Evolutionary conservation across 2,888 invertebrate species (phyloP), one percentile per base, ranked within the genome.

Genomic region (Chorisops tibialis): DNA sequence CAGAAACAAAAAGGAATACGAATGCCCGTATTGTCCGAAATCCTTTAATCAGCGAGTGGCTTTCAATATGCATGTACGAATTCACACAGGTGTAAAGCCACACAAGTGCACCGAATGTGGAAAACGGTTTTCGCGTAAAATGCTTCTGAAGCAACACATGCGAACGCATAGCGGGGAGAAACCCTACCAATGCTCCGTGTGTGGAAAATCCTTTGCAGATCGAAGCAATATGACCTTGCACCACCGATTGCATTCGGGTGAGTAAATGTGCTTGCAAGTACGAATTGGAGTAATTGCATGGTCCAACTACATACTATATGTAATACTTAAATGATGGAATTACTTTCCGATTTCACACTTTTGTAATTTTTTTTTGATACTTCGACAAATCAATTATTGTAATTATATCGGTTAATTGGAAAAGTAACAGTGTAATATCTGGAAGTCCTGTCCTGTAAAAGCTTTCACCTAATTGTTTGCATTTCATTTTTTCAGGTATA

Each of bases 31-130:
- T 69, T 92, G 91, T 70, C 89, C 89, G 1, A 91, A 91, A 75
- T 85, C 90, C 18, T 92, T 92, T 74, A 91, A 91, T 75, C 91
- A 91, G 74, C 83, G 91, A 35, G 91, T 92, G 4, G 91, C 91
- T 7, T 92, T 91, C 78, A 91, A 91, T 72, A 91, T 91, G 91
- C 91, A 92, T 73, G 85, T 89, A 1, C 80, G 91, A 63, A 91
- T 91, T 63, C 91, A 91, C 71, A 90, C 90, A 64, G 91, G 89
- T 11, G 82, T 89, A 1, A 90, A 90, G 70, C 90, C 90, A 0
- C 90, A 90, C 73, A 85, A 86, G 60, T 90, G 90, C 71, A 81
- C 80, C 3, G 85, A 87, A 64, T 91, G 91, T 70, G 88, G 88
- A 43, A 91, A 91, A 73, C 84, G 87, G n/a, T 91, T 91, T 73